Percentiles rank a stretch among this genome's conserved stretches.
phyloP scores from a whole-genome alignment of 2,888 invertebrate genomes.

The Tineola bisselliella region DNA sequence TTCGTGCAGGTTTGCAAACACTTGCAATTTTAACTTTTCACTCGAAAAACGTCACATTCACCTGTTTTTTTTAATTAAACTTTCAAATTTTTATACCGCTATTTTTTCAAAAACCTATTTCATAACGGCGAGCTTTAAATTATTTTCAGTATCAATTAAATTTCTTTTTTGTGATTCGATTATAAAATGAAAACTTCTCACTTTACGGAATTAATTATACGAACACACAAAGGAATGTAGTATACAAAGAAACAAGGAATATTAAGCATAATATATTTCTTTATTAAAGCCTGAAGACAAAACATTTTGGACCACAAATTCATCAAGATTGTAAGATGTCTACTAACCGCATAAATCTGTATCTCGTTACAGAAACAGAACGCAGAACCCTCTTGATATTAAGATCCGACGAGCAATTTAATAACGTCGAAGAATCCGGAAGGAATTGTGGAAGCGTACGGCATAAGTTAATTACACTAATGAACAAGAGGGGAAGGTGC shows the following conservation, averaged over 20 bases:
- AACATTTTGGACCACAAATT: slow-evolving; percentile 2
- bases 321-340: slow-evolving; percentile 1
- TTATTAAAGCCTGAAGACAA: background rate
- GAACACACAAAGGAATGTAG: background rate
- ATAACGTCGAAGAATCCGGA: slow-evolving; percentile 40
- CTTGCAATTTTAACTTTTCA: background rate
- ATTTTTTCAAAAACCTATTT: background rate
- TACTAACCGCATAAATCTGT: slow-evolving; percentile 11
- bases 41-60: background rate
- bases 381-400: slow-evolving; percentile 10
- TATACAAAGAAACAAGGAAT: background rate
- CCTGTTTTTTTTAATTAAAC: background rate
- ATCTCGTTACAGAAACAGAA: slow-evolving; percentile 5
- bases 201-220: background rate
- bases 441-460: slow-evolving; percentile 50
- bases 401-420: slow-evolving; percentile 30
- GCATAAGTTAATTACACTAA: slow-evolving; percentile 66
- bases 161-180: background rate
- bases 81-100: background rate
- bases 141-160: background rate
- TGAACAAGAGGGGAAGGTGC: slow-evolving; percentile 62
- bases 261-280: background rate
- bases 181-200: background rate
- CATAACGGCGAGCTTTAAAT: background rate
- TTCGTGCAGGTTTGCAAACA: background rate